Evolutionary conservation across 1,140 invertebrate species (phyloP).

Genomic region (Hylyphantes graminicola): DNA sequence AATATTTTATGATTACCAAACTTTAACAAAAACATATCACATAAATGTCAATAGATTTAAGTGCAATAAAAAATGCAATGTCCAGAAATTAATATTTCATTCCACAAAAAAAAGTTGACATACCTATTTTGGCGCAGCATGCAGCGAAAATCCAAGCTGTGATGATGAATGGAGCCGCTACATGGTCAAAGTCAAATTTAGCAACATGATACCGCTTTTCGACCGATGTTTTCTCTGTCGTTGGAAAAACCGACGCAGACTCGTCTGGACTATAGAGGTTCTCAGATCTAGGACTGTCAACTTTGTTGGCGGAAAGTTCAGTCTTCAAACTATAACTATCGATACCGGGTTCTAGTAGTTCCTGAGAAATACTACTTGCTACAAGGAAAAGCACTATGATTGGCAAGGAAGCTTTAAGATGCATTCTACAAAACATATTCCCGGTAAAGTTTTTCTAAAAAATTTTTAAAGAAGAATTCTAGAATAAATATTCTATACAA

Average conservation of each 20-base stretch:
- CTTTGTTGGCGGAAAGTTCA: neutral
- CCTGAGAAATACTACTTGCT: neutral
- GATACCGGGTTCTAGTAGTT: neutral
- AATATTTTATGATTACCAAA: no score
- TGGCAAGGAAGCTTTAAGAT: neutral
- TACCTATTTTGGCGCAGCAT: conserved; percentile 74
- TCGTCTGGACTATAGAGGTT: neutral
- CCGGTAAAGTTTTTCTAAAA: neutral
- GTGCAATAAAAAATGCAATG: no score
- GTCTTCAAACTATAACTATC: neutral
- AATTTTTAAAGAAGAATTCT: neutral
- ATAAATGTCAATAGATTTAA: no score
- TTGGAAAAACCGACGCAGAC: neutral
- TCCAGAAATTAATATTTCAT: no score
- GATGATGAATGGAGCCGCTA: conserved; percentile 73
- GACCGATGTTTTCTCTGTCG: neutral
- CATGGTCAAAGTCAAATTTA: conserved; percentile 72
- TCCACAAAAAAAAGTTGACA: conserved; percentile 63
- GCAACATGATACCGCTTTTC: conserved; percentile 58
- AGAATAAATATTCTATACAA: neutral
- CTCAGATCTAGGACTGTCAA: neutral
- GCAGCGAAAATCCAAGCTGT: conserved; percentile 73
- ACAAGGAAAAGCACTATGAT: neutral
- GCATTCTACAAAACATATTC: neutral
- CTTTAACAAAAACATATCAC: no score